Evolutionary conservation across 1,140 invertebrate species (phyloP).

Genomic region (Metopolophium dirhodum): DNA sequence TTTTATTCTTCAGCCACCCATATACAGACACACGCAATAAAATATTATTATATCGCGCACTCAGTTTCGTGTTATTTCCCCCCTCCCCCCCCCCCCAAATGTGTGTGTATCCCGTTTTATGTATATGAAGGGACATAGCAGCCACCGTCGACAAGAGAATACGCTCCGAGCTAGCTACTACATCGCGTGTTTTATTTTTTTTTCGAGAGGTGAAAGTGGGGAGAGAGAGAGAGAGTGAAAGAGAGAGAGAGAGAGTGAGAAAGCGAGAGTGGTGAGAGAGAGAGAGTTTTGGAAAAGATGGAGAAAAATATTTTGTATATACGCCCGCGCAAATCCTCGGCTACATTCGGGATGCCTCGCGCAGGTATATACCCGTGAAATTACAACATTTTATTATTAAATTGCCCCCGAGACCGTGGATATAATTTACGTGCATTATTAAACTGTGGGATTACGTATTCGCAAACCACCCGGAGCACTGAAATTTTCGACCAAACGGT

Average conservation of each 20-base stretch:
- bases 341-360: not conserved
- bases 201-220: not conserved
- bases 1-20: not conserved
- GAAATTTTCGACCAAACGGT: not conserved
- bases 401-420: conserved; percentile 10
- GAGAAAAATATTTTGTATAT: not conserved
- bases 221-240: not conserved
- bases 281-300: not conserved
- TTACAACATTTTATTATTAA: conserved; percentile 17
- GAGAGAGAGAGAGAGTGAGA: too few species aligned
- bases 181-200: not conserved
- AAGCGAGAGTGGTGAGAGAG: not conserved
- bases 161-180: not conserved
- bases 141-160: not conserved
- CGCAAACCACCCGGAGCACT: not conserved
- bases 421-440: conserved; percentile 39
- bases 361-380: conserved; percentile 13
- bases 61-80: not conserved
- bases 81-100: too few species aligned
- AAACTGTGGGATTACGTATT: conserved; percentile 18
- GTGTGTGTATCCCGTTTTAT: not conserved
- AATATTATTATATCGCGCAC: not conserved
- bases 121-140: too few species aligned
- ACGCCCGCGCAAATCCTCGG: not conserved
- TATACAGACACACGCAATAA: not conserved